A percentile compares a stretch with the other conserved stretches of the same genome.
phyloP scores from a whole-genome alignment of 2,797 vertebrate genomes.

The Enteromius fasciolatus region DNA sequence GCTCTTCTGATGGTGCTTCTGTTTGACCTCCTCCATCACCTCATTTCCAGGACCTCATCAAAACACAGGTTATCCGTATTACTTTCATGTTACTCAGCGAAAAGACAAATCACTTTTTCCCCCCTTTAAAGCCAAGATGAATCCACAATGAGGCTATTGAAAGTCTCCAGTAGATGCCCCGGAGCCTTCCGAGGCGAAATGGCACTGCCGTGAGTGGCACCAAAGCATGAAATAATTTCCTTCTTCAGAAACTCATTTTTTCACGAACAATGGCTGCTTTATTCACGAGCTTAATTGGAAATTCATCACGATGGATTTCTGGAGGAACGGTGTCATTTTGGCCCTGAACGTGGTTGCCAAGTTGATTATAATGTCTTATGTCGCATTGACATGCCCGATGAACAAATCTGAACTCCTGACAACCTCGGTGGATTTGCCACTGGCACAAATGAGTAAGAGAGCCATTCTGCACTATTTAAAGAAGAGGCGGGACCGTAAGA shows the following conservation, averaged over 20 bases:
- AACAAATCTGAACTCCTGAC: slow-evolving; percentile 30
- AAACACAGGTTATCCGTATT: slow-evolving; percentile 70
- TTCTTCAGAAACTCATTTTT: slow-evolving; percentile 62
- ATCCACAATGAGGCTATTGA: slow-evolving; percentile 51
- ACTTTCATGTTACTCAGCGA: slow-evolving; percentile 62
- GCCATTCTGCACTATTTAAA: slow-evolving; percentile 5
- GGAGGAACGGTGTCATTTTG: slow-evolving; percentile 48
- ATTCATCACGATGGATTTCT: slow-evolving; percentile 48
- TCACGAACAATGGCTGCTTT: slow-evolving; percentile 65
- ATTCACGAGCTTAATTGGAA: slow-evolving; percentile 66
- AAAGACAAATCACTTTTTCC: slow-evolving; percentile 53
- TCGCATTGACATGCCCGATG: slow-evolving; percentile 34
- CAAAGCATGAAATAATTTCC: slow-evolving; percentile 51
- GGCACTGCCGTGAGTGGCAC: slow-evolving; percentile 51
- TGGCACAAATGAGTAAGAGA: not conserved
- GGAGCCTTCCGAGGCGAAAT: slow-evolving; percentile 48
- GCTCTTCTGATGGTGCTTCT: slow-evolving; percentile 81
- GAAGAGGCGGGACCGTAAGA: not conserved
- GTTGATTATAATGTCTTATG: slow-evolving; percentile 53
- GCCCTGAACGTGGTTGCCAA: slow-evolving; percentile 30
- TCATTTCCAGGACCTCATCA: slow-evolving; percentile 81
- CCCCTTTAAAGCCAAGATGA: slow-evolving; percentile 17
- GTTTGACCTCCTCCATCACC: slow-evolving; percentile 84
- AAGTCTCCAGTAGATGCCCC: slow-evolving; percentile 33
- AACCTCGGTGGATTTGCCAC: slow-evolving; percentile 21